Percentiles rank a stretch among this genome's conserved stretches.
Conservation (phyloP, 2,113 vertebrate species). For the Brachirus orientalis region DNA sequence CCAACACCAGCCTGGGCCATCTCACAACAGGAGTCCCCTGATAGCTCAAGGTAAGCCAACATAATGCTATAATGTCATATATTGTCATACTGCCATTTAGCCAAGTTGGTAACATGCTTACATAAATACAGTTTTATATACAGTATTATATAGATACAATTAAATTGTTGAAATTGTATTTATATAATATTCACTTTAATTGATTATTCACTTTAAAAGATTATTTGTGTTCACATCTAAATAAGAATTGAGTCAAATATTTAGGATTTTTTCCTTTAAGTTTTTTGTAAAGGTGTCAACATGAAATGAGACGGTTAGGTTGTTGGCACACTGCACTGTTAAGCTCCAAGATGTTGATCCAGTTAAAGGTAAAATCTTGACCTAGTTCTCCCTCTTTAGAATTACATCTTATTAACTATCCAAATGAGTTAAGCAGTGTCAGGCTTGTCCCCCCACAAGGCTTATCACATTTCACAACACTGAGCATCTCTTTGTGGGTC, state of each 20-base stretch:
- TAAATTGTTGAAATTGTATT: too few relatives aligned
- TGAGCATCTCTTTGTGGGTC: slow-evolving; percentile 30
- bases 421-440: slow-evolving; percentile 55
- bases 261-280: neutral
- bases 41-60: slow-evolving; percentile 71
- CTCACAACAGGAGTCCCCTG: slow-evolving; percentile 72
- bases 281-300: slow-evolving; percentile 49
- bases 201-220: too few relatives aligned
- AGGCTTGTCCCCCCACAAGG: slow-evolving; percentile 20
- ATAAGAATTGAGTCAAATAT: too few relatives aligned
- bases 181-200: too few relatives aligned
- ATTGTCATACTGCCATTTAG: neutral
- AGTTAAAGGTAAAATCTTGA: slow-evolving; percentile 74
- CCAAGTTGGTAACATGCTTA: neutral
- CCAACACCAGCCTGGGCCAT: slow-evolving; percentile 72
- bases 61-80: neutral
- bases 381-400: slow-evolving; percentile 67
- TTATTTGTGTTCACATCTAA: too few relatives aligned
- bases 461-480: slow-evolving; percentile 67
- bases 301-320: slow-evolving; percentile 33
- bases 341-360: slow-evolving; percentile 71
- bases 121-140: neutral
- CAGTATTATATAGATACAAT: neutral
- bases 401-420: slow-evolving; percentile 64
- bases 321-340: slow-evolving; percentile 41